Evolutionary conservation across 1,140 invertebrate species (phyloP).

Genomic region (Brachionus paranguensis): DNA sequence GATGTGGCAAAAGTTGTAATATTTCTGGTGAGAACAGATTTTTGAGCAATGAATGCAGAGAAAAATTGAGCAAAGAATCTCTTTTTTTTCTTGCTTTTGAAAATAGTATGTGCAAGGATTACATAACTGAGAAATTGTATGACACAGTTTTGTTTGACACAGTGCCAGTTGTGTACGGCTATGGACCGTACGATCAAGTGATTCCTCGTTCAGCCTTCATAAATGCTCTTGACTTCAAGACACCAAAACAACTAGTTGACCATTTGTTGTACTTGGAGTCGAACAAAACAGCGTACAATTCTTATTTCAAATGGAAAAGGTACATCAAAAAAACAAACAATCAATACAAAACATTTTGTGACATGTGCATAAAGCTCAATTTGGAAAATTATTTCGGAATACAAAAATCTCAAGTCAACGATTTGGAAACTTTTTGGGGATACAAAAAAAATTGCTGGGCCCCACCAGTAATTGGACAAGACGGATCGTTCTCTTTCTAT

Average conservation of each 20-base stretch:
- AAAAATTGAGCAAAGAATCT: not conserved
- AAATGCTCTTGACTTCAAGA: conserved; percentile 32
- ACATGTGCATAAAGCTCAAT: conserved; percentile 32
- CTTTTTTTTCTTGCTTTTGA: conserved; percentile 45
- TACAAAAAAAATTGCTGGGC: not conserved
- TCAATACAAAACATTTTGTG: conserved; percentile 30
- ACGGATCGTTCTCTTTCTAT: not conserved
- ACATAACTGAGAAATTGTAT: conserved; percentile 53
- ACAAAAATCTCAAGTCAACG: conserved; percentile 12
- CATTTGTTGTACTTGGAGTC: conserved; percentile 21
- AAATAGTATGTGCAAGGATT: conserved; percentile 51
- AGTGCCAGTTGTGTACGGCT: not conserved
- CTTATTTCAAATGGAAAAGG: conserved; percentile 40
- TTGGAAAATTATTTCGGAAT: conserved; percentile 6
- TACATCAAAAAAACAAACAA: not conserved
- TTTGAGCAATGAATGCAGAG: not conserved
- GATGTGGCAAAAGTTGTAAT: conserved; percentile 41
- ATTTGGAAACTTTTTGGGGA: conserved; percentile 20
- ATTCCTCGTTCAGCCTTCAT: conserved; percentile 37
- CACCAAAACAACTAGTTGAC: conserved; percentile 2
- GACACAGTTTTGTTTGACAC: not conserved
- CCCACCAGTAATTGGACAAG: not conserved
- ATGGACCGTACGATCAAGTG: not conserved
- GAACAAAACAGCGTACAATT: conserved; percentile 29
- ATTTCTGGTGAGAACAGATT: not conserved